Evolutionary conservation across 2,797 vertebrate genomes (phyloP), one percentile per base, ranked within the genome.

Genomic region (Syncerus caffer): DNA sequence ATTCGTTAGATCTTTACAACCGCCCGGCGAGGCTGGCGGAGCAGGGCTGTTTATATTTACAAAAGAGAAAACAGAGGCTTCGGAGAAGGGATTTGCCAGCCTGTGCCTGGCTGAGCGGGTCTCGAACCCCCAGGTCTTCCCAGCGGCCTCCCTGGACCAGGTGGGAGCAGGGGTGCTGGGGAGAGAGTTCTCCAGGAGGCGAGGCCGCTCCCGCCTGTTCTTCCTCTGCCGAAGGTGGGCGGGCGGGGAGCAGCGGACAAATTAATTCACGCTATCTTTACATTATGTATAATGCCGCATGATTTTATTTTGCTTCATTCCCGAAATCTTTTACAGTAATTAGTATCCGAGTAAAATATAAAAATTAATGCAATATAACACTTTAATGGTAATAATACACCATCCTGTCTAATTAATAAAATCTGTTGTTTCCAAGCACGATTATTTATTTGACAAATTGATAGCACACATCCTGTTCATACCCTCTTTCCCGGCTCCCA

Each of bases 351-450:
- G 97, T 96, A 98, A 98, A 97, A 98, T 98, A 97, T 97, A 98
- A 98, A 98, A 98, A 98, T 98, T 97, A 98, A 98, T 98, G 98
- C 97, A 98, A 98, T 98, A 97, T 98, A 98, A 98, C 98, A 98
- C 97, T 97, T 98, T 98, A 98, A 98, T 98, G 98, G 96, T 98
- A 98, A 98, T 98, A 98, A 98, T 98, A 98, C 97, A 98, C 98
- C 97, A 97, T 97, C 97, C 97, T 97, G 98, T 97, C 98, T 98
- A 98, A 98, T 98, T 98, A 98, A 98, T 98, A 98, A 98, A 98
- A 98, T 97, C 98, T 98, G 98, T 98, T 98, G 97, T 98, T 98
- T 97, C 96, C 97, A 97, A 98, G 97, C 97, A 97, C 97, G 96
- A 98, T 97, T 98, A 98, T 98, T 98, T 98, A 97, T 98, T 98